Evolutionary conservation across 1,140 invertebrate species (phyloP).

Genomic region (Euwallacea fornicatus): DNA sequence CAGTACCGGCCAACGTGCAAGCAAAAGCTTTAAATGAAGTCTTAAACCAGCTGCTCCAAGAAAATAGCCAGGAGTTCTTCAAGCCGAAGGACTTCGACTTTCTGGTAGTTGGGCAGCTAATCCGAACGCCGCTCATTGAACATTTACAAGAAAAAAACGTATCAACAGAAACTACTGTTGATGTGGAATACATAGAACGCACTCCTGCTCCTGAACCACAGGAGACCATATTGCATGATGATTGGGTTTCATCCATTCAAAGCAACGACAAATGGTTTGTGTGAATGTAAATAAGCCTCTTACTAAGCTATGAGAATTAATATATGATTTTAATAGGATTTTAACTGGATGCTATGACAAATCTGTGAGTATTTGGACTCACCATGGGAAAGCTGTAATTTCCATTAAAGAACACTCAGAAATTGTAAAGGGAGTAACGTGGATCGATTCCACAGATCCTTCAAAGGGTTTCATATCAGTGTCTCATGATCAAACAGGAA

Average conservation of each 20-base stretch:
- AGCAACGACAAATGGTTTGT: conserved; percentile 69
- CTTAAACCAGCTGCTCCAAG: conserved; percentile 77
- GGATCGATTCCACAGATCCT: conserved; percentile 71
- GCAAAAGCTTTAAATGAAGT: conserved; percentile 74
- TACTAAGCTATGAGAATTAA: not conserved
- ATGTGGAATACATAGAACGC: conserved; percentile 88
- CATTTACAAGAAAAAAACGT: conserved; percentile 69
- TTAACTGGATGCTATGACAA: conserved; percentile 95
- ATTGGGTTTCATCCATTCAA: conserved; percentile 90
- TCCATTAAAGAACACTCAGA: conserved; percentile 81
- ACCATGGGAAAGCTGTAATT: conserved; percentile 78
- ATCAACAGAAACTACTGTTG: conserved; percentile 76
- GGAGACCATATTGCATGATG: conserved; percentile 89
- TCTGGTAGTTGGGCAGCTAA: conserved; percentile 77
- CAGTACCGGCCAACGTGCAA: conserved; percentile 71
- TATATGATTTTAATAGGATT: conserved; percentile 63
- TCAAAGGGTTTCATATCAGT: conserved; percentile 75
- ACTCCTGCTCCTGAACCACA: conserved; percentile 86
- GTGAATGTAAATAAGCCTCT: not conserved
- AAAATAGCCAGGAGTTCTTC: conserved; percentile 56
- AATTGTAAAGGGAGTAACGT: conserved; percentile 79
- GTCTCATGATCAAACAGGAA: conserved; percentile 90
- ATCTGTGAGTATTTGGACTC: conserved; percentile 86
- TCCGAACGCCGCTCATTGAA: conserved; percentile 68
- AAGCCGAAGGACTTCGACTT: conserved; percentile 84